These are phyloP conservation scores for Protobothrops mucrosquamatus DNA, from an alignment of 2,113 vertebrate species.

Conservation along the genomic window DNA sequence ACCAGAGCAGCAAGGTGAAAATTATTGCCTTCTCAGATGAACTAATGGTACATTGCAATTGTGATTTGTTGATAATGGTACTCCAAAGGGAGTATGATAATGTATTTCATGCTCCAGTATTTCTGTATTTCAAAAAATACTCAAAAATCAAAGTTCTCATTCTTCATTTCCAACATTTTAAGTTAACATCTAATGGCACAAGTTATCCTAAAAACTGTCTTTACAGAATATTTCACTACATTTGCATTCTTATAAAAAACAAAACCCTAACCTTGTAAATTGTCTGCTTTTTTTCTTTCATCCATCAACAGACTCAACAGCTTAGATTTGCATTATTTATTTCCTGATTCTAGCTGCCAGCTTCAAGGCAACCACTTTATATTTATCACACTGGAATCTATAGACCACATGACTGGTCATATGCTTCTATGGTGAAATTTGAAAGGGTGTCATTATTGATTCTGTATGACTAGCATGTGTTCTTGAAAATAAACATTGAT, in stretches of 20 bases:
- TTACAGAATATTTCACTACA: not conserved
- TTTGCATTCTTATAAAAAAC: not conserved
- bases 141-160: not conserved
- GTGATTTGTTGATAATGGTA: not conserved
- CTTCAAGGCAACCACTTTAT: not conserved
- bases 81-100: not conserved
- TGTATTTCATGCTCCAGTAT: not conserved
- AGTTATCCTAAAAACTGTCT: not conserved
- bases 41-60: not conserved
- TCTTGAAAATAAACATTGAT: not conserved
- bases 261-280: not conserved
- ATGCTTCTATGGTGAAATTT: not conserved
- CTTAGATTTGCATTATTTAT: not conserved
- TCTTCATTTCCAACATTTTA: not conserved
- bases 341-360: not conserved
- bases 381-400: not conserved
- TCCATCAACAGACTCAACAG: not conserved
- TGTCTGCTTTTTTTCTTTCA: not conserved
- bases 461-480: not conserved
- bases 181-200: not conserved
- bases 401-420: not conserved
- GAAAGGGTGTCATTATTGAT: not conserved
- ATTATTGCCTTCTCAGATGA: not conserved
- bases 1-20: not conserved
- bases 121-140: not conserved